phyloP scores from a whole-genome alignment of 2,113 vertebrate species.

The Oreochromis spilurus region DNA sequence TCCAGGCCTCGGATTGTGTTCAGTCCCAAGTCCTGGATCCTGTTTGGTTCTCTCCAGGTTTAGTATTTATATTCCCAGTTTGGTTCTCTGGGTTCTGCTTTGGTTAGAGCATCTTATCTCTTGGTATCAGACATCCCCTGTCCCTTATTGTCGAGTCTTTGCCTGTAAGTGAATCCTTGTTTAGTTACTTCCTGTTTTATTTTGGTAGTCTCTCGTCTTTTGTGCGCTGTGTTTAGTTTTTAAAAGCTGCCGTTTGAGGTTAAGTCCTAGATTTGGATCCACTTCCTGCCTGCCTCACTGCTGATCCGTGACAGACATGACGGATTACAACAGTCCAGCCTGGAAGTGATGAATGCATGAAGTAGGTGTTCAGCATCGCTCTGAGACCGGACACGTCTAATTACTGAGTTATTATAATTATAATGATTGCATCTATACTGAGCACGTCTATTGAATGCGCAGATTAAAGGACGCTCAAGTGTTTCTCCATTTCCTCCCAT shows the following conservation, averaged over 20 bases:
- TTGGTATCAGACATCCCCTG: neutral
- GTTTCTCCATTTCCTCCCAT: neutral
- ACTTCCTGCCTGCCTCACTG: neutral
- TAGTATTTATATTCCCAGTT: neutral
- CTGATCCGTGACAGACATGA: neutral
- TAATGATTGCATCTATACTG: neutral
- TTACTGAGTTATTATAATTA: neutral
- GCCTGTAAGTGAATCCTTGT: neutral
- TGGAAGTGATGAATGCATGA: neutral
- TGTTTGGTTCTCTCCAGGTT: neutral
- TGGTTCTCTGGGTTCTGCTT: neutral
- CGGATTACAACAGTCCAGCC: neutral
- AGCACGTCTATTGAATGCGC: accelerated
- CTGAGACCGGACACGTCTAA: neutral
- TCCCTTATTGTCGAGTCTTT: neutral
- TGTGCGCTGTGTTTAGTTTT: accelerated
- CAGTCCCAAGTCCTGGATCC: neutral
- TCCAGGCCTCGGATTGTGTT: neutral
- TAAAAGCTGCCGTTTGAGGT: neutral
- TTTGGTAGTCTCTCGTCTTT: neutral
- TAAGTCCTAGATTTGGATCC: neutral
- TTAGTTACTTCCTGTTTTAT: neutral
- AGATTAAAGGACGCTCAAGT: neutral
- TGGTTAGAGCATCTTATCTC: neutral
- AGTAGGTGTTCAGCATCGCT: neutral